Conservation (phyloP, 2,797 vertebrate genomes). For the Peromyscus eremicus region DNA sequence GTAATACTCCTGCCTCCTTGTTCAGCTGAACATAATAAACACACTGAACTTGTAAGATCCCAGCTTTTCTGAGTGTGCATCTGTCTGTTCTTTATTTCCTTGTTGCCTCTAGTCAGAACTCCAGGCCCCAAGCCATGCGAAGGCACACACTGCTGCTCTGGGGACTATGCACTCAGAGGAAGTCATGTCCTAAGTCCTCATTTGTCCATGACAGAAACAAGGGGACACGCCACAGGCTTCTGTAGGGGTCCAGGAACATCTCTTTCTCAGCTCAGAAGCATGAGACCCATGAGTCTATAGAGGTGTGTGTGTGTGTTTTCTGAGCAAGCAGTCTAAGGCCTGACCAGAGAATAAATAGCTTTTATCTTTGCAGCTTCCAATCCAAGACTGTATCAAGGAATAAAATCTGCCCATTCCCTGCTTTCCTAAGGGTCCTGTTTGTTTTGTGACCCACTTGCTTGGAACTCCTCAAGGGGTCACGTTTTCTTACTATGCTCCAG, state of each 20-base stretch:
- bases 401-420: background rate
- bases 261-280: background rate
- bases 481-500: background rate
- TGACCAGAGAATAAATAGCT: background rate
- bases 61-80: background rate
- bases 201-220: accelerated
- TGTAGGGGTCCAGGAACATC: background rate
- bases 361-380: background rate
- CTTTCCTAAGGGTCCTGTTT: conserved; percentile 6
- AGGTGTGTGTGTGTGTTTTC: background rate
- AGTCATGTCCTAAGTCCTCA: background rate
- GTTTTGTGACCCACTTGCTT: background rate
- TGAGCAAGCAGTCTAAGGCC: background rate
- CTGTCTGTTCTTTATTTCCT: background rate
- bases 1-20: too few relatives aligned
- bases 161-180: background rate
- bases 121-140: background rate
- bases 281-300: background rate
- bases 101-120: background rate
- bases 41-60: background rate
- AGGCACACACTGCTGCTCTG: background rate
- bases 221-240: accelerated
- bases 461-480: background rate
- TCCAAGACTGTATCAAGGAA: background rate
- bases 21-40: background rate